Evolutionary conservation across 1,140 invertebrate species (phyloP).

Genomic region (Streblospio benedicti): DNA sequence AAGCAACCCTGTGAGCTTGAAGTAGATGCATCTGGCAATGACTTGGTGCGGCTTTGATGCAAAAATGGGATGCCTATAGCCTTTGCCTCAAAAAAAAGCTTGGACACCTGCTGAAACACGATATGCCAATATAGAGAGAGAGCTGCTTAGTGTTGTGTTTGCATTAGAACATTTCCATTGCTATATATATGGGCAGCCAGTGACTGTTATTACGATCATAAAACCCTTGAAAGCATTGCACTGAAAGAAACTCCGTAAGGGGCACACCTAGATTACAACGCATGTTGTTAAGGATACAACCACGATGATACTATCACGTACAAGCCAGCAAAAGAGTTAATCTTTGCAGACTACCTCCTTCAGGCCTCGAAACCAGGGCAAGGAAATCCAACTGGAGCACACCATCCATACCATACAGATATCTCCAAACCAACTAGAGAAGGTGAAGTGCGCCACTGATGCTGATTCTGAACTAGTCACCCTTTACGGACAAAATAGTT

Average conservation of each 20-base stretch:
- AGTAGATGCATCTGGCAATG: slow-evolving; percentile 28
- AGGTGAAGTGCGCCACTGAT: too few species aligned
- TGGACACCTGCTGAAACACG: not conserved
- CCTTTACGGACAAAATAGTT: not conserved
- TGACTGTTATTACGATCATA: slow-evolving; percentile 14
- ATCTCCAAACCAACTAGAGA: too few species aligned
- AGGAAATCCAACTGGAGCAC: not conserved
- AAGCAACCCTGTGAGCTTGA: not conserved
- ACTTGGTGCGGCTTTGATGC: slow-evolving; percentile 35
- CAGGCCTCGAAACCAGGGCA: not conserved
- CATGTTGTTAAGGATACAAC: slow-evolving; percentile 45
- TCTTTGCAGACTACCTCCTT: slow-evolving; percentile 33
- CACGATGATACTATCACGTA: slow-evolving; percentile 45
- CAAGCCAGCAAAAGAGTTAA: slow-evolving; percentile 39
- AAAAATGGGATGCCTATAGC: not conserved
- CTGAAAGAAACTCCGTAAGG: slow-evolving; percentile 41
- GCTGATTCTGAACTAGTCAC: not conserved
- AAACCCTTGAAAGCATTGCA: slow-evolving; percentile 36
- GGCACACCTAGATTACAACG: slow-evolving; percentile 43
- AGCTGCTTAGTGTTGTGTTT: not conserved
- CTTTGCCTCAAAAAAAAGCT: slow-evolving; percentile 7
- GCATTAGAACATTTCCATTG: not conserved
- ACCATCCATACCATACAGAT: too few species aligned
- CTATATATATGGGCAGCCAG: slow-evolving; percentile 8
- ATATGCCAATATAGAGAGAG: slow-evolving; percentile 6